A percentile compares a stretch with the other conserved stretches of the same genome.
These are phyloP conservation scores for Hafferia zeledoni DNA, from an alignment of 2,797 vertebrate genomes.

Conservation along the genomic window DNA sequence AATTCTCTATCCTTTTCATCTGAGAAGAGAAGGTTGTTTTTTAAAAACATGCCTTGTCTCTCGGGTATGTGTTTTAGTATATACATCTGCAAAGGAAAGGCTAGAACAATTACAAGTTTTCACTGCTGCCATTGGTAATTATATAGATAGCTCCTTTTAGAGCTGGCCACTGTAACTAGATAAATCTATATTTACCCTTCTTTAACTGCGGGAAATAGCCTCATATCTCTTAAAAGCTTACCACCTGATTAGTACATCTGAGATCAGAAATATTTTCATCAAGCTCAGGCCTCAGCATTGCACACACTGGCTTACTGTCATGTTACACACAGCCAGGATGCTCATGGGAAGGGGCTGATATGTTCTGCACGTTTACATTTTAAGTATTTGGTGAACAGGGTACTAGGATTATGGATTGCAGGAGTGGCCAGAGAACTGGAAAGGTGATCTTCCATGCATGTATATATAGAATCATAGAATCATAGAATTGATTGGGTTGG, in stretches of 20 bases:
- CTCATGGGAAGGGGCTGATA: neutral
- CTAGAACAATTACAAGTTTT: neutral
- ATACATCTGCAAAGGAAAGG: neutral
- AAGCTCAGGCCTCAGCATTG: neutral
- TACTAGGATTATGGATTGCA: neutral
- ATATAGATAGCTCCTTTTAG: neutral
- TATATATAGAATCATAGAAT: no score
- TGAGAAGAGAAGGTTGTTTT: neutral
- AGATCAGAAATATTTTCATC: neutral
- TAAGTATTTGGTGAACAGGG: neutral
- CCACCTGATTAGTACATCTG: neutral
- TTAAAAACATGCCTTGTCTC: neutral
- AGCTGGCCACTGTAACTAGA: neutral
- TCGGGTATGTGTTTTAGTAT: neutral
- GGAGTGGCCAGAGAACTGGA: neutral
- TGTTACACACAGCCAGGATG: neutral
- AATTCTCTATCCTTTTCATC: neutral
- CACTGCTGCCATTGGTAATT: neutral
- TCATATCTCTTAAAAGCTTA: conserved; percentile 10
- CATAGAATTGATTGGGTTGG: no score
- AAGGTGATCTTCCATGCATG: neutral
- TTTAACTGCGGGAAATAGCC: neutral
- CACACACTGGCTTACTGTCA: neutral
- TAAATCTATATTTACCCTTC: neutral
- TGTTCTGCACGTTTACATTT: neutral